A percentile compares a stretch with the other conserved stretches of the same genome.
Conservation (phyloP, 2,113 vertebrate genomes). For the Misgurnus anguillicaudatus region DNA sequence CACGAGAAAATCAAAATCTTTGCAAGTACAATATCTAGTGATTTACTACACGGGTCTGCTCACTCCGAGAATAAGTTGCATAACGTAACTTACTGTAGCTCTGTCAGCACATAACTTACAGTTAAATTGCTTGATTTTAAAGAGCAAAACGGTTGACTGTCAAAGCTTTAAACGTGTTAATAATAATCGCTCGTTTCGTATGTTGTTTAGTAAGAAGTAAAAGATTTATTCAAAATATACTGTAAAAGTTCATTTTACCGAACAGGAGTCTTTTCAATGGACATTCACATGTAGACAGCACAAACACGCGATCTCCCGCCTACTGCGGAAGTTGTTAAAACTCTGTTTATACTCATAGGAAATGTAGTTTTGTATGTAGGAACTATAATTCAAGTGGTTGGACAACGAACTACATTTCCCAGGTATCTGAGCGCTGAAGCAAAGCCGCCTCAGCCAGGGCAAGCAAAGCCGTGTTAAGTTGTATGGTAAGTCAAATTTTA, state of each 20-base stretch:
- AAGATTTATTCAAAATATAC: too few relatives aligned
- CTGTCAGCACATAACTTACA: too few relatives aligned
- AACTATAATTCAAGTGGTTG: fast-evolving
- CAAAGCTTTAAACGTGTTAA: too few relatives aligned
- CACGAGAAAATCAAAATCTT: background rate
- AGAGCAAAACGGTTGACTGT: too few relatives aligned
- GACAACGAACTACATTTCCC: constrained; percentile 51
- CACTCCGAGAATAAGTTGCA: background rate
- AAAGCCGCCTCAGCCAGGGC: background rate
- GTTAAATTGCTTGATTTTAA: too few relatives aligned
- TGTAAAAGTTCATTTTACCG: background rate
- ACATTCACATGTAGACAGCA: background rate
- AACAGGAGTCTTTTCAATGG: background rate
- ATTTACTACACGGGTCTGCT: too few relatives aligned
- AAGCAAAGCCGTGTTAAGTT: background rate
- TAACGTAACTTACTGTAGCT: too few relatives aligned
- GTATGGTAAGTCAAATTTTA: background rate
- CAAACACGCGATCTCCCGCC: constrained; percentile 14
- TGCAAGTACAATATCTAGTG: background rate
- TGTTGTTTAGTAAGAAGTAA: too few relatives aligned
- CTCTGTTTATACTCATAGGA: constrained; percentile 10
- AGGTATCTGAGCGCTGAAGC: background rate
- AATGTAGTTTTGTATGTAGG: constrained; percentile 35
- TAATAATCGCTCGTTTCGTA: too few relatives aligned
- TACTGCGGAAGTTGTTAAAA: constrained; percentile 45